Evolutionary conservation across 1,140 invertebrate genomes (phyloP), one percentile per base, ranked within the genome.

Genomic region (Hermetia illucens): DNA sequence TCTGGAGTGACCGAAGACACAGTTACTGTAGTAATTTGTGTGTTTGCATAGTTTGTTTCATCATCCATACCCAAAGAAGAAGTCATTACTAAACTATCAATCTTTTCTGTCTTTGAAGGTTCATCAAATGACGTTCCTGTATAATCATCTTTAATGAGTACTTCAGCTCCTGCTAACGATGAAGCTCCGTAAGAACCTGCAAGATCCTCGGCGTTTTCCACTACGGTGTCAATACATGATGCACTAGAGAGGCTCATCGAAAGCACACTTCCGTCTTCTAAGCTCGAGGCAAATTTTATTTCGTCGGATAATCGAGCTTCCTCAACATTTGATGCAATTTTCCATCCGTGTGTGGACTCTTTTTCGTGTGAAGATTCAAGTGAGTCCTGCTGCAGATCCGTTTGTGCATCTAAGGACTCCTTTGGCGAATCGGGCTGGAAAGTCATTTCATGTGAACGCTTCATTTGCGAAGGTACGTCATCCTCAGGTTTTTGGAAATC

Each of bases 371-470:
- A n/a, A n/a, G n/a, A n/a, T n/a, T n/a, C n/a, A n/a, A n/a, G n/a
- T n/a, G n/a, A n/a, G 17, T 13, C 17, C 17, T 13, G n/a, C 17
- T 15, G n/a, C 30, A 16, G 33, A 8, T 19, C 13, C 12, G 3
- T 4, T n/a, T 47, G 42, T 22, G 50, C 40, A 2, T 40, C 25
- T 2, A 31, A 24, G 17, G 49, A 46, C 0, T 36, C 8, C n/a
- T 43, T 12, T 13, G 34, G 34, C 16, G 40, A 32, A 15, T 59
- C 55, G 4, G 82, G 79, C 51, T 81, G 79, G 56, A 90, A 89
- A 43, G 82, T 82, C 84, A 90, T 89, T 63, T 90, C 85, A 44
- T 82, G 78, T 0, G 84, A 89, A 40, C 85, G 65, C 55, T 88
- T 90, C 84, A 90, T 88, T 47, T 75, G 71, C 19, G 68, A 71